Conservation (phyloP, 2,888 invertebrate genomes). For the Heliconius cydno region DNA sequence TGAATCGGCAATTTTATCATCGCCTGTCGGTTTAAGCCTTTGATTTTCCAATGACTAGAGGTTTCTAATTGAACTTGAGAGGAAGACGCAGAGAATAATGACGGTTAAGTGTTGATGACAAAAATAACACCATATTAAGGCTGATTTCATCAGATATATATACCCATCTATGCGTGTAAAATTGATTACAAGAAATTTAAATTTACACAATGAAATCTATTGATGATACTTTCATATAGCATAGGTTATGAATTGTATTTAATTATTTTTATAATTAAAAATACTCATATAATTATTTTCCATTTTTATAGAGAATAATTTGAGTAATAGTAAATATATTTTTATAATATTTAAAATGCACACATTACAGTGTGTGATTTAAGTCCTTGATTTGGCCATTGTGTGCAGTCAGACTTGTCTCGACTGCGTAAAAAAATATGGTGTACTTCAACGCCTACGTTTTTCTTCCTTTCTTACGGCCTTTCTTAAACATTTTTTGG, state of each 20-base stretch:
- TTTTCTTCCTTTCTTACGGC: background rate
- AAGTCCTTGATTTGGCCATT: conserved; percentile 7
- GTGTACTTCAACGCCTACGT: background rate
- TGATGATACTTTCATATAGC: background rate
- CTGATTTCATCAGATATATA: background rate
- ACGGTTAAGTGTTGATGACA: conserved; percentile 60
- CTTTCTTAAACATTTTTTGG: background rate
- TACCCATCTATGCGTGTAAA: background rate
- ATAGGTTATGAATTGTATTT: background rate
- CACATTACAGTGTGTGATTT: background rate
- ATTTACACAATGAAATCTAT: background rate
- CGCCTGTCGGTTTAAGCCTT: conserved; percentile 38
- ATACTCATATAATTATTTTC: background rate
- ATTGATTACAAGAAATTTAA: conserved; percentile 9
- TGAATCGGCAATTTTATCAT: conserved; percentile 44
- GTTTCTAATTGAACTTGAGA: conserved; percentile 38
- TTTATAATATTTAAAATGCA: background rate
- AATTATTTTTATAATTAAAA: background rate
- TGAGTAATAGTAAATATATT: background rate
- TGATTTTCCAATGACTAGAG: conserved; percentile 44
- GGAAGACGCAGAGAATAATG: conserved; percentile 52
- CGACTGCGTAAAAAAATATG: background rate
- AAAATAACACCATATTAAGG: conserved; percentile 50
- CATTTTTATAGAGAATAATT: background rate
- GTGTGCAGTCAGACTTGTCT: background rate